Evolutionary conservation across 2,888 invertebrate genomes (phyloP).

Genomic region (Notodonta ziczac): DNA sequence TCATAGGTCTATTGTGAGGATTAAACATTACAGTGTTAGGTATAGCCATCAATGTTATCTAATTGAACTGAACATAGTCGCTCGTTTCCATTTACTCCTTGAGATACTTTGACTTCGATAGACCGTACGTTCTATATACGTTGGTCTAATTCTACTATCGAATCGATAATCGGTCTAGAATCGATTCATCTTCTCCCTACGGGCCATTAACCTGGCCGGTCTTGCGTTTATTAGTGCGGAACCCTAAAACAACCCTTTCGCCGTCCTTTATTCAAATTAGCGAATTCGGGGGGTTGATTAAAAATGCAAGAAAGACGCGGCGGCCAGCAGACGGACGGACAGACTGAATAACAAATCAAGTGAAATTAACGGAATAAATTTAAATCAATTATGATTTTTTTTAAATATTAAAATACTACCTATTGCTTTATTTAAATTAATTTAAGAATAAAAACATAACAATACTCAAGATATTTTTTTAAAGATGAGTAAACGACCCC

Average conservation of each 20-base stretch:
- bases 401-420: background rate
- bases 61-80: too few species aligned
- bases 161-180: conserved; percentile 17
- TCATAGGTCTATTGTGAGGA: too few species aligned
- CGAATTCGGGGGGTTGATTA: conserved; percentile 57
- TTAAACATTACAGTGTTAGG: too few species aligned
- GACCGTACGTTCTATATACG: too few species aligned
- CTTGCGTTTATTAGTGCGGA: conserved; percentile 36
- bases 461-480: too few species aligned
- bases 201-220: conserved; percentile 28
- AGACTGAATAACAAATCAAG: conserved; percentile 34
- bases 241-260: conserved; percentile 53
- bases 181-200: conserved; percentile 22
- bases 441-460: too few species aligned
- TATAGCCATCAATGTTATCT: too few species aligned
- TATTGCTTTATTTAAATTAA: background rate
- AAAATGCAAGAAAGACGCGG: conserved; percentile 60
- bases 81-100: too few species aligned
- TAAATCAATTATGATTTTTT: background rate
- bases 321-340: conserved; percentile 8
- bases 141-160: too few species aligned
- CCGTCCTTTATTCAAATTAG: conserved; percentile 68
- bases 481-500: too few species aligned
- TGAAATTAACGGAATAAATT: conserved; percentile 21
- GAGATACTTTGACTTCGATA: too few species aligned